phyloP scores from a whole-genome alignment of 2,888 invertebrate genomes.

The Drosophila kuntzei region DNA sequence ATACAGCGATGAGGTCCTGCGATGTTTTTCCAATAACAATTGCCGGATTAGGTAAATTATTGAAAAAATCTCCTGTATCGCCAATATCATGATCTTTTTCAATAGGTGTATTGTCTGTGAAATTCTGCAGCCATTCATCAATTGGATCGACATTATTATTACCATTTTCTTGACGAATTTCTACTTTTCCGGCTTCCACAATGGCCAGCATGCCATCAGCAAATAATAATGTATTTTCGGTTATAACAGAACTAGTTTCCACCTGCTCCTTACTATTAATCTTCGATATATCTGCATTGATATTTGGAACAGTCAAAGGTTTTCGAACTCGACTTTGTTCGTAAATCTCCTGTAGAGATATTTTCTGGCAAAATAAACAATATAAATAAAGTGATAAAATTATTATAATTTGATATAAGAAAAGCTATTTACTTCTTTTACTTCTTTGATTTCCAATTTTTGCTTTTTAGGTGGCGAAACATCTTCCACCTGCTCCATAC shows the following conservation, averaged over 20 bases:
- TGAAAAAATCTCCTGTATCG: constrained; percentile 18
- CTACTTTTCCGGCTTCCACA: background rate
- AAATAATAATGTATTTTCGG: background rate
- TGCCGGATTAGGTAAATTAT: background rate
- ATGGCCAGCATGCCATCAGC: background rate
- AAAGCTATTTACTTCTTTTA: background rate
- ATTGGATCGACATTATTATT: background rate
- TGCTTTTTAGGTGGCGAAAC: background rate
- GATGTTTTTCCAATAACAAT: background rate
- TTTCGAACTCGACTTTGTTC: background rate
- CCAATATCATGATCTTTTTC: background rate
- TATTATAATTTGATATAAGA: too few species aligned
- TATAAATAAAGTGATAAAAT: background rate
- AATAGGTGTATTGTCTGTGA: background rate
- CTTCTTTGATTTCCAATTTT: background rate
- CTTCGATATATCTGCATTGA: background rate
- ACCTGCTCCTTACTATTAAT: background rate
- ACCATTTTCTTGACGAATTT: background rate
- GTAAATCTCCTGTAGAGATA: background rate
- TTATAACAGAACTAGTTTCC: background rate
- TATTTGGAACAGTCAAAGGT: background rate
- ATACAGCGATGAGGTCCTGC: background rate
- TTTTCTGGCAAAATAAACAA: background rate
- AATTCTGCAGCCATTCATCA: background rate
- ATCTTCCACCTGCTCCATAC: background rate